phyloP scores from a whole-genome alignment of 2,797 vertebrate species.

The Acridotheres tristis region DNA sequence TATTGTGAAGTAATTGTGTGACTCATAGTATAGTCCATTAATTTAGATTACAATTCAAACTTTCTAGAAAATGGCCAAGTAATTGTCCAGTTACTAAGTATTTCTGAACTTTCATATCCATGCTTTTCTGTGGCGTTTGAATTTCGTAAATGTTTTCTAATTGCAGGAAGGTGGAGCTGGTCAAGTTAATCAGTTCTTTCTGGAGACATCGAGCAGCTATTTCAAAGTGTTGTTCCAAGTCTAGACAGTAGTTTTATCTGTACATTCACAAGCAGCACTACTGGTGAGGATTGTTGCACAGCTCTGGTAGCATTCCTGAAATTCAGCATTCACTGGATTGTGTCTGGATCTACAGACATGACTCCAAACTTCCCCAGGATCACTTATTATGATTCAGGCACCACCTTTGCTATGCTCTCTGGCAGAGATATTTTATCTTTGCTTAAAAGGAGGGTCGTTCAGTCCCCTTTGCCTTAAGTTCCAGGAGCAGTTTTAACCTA shows the following conservation, averaged over 20 bases:
- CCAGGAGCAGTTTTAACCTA: not conserved
- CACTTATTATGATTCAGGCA: not conserved
- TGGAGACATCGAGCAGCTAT: not conserved
- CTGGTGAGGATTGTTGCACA: not conserved
- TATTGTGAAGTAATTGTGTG: not conserved
- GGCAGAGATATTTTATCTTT: not conserved
- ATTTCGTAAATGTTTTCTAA: not conserved
- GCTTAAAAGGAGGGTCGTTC: not conserved
- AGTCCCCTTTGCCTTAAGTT: not conserved
- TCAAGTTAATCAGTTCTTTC: not conserved
- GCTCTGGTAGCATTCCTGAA: not conserved
- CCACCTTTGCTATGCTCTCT: not conserved
- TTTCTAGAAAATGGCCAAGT: not conserved
- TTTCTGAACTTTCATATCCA: not conserved
- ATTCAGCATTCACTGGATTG: not conserved
- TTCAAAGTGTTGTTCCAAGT: not conserved
- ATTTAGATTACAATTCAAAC: not conserved
- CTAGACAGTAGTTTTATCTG: not conserved
- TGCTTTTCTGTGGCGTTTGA: not conserved
- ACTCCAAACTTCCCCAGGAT: not conserved
- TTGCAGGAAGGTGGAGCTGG: not conserved
- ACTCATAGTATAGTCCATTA: not conserved
- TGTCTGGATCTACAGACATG: not conserved
- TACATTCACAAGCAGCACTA: not conserved
- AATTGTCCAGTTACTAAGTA: not conserved